These are phyloP conservation scores for Lagothrix lagotricha DNA, from an alignment of 2,797 vertebrate genomes.

Conservation along the genomic window DNA sequence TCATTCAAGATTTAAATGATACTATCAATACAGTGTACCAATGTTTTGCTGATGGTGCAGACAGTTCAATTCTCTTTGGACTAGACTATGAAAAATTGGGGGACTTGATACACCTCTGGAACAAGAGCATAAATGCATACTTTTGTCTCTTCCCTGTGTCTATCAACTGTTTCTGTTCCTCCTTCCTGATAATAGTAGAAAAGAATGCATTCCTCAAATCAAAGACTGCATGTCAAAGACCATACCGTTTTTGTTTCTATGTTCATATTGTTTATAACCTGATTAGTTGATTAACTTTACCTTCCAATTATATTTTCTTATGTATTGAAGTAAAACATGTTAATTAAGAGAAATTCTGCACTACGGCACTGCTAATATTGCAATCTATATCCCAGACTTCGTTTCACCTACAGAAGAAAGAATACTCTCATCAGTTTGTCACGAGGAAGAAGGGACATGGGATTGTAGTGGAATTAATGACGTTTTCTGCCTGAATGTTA, in stretches of 20 bases:
- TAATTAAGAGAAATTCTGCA: not conserved
- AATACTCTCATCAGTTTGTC: not conserved
- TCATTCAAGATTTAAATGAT: not conserved
- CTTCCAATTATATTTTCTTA: not conserved
- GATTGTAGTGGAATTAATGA: not conserved
- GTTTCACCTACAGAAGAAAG: not conserved
- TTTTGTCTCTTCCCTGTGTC: not conserved
- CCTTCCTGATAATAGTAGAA: not conserved
- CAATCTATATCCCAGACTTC: not conserved
- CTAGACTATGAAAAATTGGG: not conserved
- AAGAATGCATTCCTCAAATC: not conserved
- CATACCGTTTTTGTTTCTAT: not conserved
- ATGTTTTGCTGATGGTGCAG: not conserved
- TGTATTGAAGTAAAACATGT: not conserved
- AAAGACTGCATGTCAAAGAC: not conserved
- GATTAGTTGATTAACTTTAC: not conserved
- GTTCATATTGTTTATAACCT: not conserved
- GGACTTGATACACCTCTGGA: not conserved
- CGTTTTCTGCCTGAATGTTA: not conserved
- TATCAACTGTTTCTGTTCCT: not conserved
- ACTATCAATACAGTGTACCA: not conserved
- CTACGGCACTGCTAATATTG: not conserved
- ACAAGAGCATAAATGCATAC: not conserved
- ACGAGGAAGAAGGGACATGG: not conserved
- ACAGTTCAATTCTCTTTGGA: not conserved